Conservation (phyloP, 30 jellyfish, hydroid and myxozoan species). For the Turritopsis rubra region DNA sequence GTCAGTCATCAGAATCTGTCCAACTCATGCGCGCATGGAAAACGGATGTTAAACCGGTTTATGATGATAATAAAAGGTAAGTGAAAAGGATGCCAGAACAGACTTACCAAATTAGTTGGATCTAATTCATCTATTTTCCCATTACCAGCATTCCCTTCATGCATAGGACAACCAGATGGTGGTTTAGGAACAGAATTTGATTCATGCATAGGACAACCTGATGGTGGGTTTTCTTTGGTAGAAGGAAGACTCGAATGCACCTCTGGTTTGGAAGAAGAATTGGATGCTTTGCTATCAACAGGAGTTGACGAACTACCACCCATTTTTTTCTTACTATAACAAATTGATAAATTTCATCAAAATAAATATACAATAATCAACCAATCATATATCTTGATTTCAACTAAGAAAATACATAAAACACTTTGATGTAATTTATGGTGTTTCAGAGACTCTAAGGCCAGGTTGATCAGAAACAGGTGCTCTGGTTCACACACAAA, state of each 20-base stretch:
- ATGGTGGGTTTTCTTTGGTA: constrained; percentile 26
- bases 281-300: neutral
- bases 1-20: too few relatives aligned
- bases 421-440: too few relatives aligned
- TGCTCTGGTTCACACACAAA: too few relatives aligned
- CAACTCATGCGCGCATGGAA: too few relatives aligned
- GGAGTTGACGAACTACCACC: neutral
- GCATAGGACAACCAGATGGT: constrained; percentile 69
- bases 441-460: too few relatives aligned
- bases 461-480: too few relatives aligned
- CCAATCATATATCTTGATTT: neutral
- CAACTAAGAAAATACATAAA: neutral
- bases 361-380: neutral
- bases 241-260: neutral
- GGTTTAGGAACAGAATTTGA: neutral
- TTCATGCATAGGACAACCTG: constrained; percentile 69
- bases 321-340: neutral
- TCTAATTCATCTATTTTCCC: constrained; percentile 22
- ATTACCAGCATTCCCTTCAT: constrained; percentile 15
- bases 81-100: too few relatives aligned
- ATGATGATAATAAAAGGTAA: too few relatives aligned
- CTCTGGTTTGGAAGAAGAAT: neutral
- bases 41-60: too few relatives aligned
- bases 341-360: neutral
- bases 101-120: constrained; percentile 66